Conservation (phyloP, 2,888 invertebrate genomes). For the Microplitis deprimator region DNA sequence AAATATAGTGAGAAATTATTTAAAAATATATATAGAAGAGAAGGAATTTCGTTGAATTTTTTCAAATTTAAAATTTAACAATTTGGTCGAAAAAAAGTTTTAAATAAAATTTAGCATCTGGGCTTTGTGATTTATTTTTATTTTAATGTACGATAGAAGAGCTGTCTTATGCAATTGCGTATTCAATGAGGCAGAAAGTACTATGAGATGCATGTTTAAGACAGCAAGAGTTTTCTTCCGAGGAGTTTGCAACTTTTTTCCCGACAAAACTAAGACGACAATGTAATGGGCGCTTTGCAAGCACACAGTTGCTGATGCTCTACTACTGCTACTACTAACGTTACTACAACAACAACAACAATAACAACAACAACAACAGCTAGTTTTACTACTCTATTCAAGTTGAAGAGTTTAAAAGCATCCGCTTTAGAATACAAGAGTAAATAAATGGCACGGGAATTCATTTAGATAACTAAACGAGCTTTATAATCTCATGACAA, state of each 20-base stretch:
- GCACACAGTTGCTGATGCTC: not conserved
- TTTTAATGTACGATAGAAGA: not conserved
- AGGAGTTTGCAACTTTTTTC: not conserved
- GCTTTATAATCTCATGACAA: constrained; percentile 39
- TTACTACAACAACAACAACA: not conserved
- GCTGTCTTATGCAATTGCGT: constrained; percentile 15
- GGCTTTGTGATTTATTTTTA: not conserved
- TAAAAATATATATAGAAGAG: too few relatives aligned
- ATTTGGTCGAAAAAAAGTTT: not conserved
- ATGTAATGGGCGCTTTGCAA: constrained; percentile 19
- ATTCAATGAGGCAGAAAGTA: constrained; percentile 13
- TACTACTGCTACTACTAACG: not conserved
- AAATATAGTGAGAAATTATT: too few relatives aligned
- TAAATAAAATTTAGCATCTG: not conserved
- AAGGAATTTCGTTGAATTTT: too few relatives aligned
- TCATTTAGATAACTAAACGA: constrained; percentile 67
- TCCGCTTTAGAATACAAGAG: constrained; percentile 22
- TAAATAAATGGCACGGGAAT: constrained; percentile 61
- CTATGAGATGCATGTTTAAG: constrained; percentile 19
- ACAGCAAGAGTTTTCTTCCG: constrained; percentile 13
- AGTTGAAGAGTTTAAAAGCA: constrained; percentile 35
- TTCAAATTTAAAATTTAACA: not conserved
- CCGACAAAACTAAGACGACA: constrained; percentile 11
- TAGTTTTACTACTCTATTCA: constrained; percentile 5
- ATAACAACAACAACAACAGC: not conserved